Evolutionary conservation across 2,888 invertebrate genomes (phyloP).

Genomic region (Pediacus dermestoides): DNA sequence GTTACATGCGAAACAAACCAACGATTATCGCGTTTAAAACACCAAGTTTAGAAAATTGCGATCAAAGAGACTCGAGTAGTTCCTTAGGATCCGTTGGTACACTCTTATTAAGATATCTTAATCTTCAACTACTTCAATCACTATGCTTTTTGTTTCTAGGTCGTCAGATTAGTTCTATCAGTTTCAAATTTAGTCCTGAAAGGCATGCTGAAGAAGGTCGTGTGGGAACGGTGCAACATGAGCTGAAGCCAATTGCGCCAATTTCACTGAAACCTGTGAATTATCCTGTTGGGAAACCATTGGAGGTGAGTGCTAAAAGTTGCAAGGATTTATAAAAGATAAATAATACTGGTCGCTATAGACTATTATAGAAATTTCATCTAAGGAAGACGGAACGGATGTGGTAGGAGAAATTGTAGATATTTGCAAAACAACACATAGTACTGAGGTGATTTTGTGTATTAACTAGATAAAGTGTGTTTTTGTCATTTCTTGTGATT

Average conservation of each 20-base stretch:
- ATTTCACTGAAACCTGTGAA: slow-evolving; percentile 50
- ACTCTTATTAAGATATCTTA: background rate
- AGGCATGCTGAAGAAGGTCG: slow-evolving; percentile 62
- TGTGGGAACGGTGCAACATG: slow-evolving; percentile 39
- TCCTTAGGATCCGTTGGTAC: slow-evolving; percentile 59
- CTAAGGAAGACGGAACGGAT: slow-evolving; percentile 24
- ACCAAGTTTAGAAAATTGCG: slow-evolving; percentile 71
- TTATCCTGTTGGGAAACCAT: slow-evolving; percentile 75
- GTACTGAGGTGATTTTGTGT: slow-evolving; percentile 32
- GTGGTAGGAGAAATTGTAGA: slow-evolving; percentile 23
- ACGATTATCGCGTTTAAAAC: slow-evolving; percentile 85
- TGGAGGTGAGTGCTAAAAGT: slow-evolving; percentile 63
- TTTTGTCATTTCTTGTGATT: no score
- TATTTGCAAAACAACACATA: slow-evolving; percentile 7
- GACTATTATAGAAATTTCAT: slow-evolving; percentile 31
- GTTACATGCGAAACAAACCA: slow-evolving; percentile 87
- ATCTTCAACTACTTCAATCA: background rate
- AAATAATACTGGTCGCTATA: slow-evolving; percentile 25
- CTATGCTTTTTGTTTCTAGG: slow-evolving; percentile 32
- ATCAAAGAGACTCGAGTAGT: slow-evolving; percentile 56
- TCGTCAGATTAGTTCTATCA: slow-evolving; percentile 39
- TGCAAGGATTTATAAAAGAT: no score
- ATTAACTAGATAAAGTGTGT: no score
- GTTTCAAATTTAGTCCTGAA: slow-evolving; percentile 50
- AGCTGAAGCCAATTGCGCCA: slow-evolving; percentile 34